A percentile compares a stretch with the other conserved stretches of the same genome.
These are phyloP conservation scores for Virgularia gustaviana DNA, from an alignment of 92 coral and sea anemone genomes.

Conservation along the genomic window DNA sequence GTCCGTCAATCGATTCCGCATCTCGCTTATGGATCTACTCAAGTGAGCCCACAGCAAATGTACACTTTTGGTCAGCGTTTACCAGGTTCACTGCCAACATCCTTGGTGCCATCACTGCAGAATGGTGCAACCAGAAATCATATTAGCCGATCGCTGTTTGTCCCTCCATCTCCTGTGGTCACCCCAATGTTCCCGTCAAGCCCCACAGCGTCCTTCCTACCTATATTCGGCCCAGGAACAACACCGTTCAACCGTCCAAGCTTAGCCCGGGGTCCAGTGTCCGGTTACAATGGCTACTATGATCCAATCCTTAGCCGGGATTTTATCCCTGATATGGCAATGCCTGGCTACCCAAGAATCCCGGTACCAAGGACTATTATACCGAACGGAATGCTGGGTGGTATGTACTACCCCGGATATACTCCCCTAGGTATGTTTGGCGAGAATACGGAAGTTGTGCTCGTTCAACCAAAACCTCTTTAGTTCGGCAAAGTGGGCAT, in stretches of 20 bases:
- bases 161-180: background rate
- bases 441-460: conserved; percentile 26
- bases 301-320: conserved; percentile 30
- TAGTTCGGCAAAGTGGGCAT: no score
- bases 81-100: background rate
- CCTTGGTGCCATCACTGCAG: background rate
- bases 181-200: background rate
- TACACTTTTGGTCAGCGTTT: conserved; percentile 13
- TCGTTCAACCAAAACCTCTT: conserved; percentile 8
- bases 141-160: background rate
- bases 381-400: conserved; percentile 2
- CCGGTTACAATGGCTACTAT: conserved; percentile 27
- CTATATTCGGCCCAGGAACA: background rate
- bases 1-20: conserved; percentile 9
- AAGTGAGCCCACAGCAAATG: background rate
- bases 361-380: conserved; percentile 11
- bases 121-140: background rate
- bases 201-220: background rate
- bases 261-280: conserved; percentile 9
- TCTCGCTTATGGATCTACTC: background rate
- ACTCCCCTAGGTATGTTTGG: conserved; percentile 37
- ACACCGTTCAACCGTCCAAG: background rate
- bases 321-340: conserved; percentile 26
- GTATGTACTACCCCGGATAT: conserved; percentile 10
- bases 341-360: background rate